phyloP scores from a whole-genome alignment of 1,140 invertebrate genomes.

The Phenacoccus solenopsis region DNA sequence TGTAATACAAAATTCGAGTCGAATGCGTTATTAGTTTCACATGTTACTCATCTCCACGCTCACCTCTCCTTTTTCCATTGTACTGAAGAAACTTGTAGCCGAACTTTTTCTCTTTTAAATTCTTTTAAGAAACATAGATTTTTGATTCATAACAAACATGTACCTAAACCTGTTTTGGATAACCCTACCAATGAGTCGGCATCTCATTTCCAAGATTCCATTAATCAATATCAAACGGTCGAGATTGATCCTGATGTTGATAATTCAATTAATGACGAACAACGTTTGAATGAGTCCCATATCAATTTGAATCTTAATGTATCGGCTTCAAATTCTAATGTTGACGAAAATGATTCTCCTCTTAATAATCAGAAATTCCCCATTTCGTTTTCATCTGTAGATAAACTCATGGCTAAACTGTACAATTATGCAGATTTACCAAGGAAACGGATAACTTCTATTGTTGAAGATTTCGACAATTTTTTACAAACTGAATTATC shows the following conservation, averaged over 20 bases:
- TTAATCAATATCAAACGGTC: too few species aligned
- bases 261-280: too few species aligned
- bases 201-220: neutral
- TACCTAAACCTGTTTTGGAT: neutral
- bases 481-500: too few species aligned
- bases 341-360: neutral
- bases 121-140: conserved; percentile 7
- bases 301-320: too few species aligned
- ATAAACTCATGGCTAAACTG: neutral
- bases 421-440: neutral
- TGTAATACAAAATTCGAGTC: too few species aligned
- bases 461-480: neutral
- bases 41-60: too few species aligned
- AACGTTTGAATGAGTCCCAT: too few species aligned
- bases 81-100: neutral
- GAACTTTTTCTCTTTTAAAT: neutral
- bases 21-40: too few species aligned
- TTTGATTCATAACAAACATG: too few species aligned
- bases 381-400: neutral
- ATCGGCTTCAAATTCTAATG: too few species aligned
- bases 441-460: neutral
- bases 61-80: neutral
- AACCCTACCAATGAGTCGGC: neutral
- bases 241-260: too few species aligned
- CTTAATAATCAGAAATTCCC: neutral